Percentiles rank a stretch among this genome's conserved stretches.
Conservation (phyloP, 2,888 invertebrate species). For the Aphrophora alni region DNA sequence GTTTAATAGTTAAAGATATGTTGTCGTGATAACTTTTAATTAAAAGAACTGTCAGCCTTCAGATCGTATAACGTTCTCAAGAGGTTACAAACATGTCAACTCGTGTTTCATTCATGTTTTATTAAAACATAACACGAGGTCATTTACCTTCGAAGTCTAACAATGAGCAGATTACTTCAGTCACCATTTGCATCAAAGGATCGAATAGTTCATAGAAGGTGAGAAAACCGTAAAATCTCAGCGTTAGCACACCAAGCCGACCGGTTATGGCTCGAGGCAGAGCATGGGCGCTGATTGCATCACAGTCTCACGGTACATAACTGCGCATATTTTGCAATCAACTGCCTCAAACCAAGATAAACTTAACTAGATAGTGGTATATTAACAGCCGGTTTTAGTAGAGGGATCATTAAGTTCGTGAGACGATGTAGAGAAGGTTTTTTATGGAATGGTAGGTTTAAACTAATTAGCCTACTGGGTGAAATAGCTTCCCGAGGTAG, state of each 20-base stretch:
- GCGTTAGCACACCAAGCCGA: background rate
- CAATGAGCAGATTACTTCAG: background rate
- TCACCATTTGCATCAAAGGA: background rate
- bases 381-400: background rate
- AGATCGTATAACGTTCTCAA: too few relatives aligned
- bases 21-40: too few relatives aligned
- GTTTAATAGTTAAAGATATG: too few relatives aligned
- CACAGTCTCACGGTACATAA: background rate
- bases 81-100: too few relatives aligned
- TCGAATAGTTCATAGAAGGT: background rate
- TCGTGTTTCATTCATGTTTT: too few relatives aligned
- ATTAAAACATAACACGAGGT: too few relatives aligned
- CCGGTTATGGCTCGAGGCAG: background rate
- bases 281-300: background rate
- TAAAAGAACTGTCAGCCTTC: too few relatives aligned
- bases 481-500: too few relatives aligned
- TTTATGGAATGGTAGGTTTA: too few relatives aligned
- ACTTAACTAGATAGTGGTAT: background rate
- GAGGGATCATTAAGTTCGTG: background rate
- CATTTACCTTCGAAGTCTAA: too few relatives aligned
- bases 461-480: too few relatives aligned
- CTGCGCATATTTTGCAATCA: constrained; percentile 6
- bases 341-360: background rate
- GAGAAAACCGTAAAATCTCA: background rate
- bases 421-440: too few relatives aligned